Conservation (phyloP, 35 echinoderm and acorn worm genomes). For the Ptychodera flava region DNA sequence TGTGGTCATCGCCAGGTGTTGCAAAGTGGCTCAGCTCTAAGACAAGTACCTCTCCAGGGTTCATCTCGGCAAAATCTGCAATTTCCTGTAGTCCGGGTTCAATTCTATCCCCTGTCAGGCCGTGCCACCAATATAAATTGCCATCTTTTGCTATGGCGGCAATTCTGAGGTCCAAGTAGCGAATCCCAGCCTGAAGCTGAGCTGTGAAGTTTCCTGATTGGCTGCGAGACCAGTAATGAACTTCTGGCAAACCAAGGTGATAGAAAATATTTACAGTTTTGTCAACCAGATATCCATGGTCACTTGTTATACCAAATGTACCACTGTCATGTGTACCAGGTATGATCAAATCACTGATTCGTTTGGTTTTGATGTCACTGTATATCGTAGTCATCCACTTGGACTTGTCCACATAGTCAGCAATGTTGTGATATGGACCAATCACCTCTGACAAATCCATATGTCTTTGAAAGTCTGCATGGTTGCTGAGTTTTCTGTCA, state of each 20-base stretch:
- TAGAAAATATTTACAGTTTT: not conserved
- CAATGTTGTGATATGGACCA: too few species aligned
- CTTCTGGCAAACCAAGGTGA: not conserved
- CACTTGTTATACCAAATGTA: not conserved
- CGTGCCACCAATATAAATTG: not conserved
- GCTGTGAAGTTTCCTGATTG: not conserved
- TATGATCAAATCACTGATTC: not conserved
- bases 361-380: not conserved
- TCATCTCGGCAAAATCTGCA: not conserved
- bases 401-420: too few species aligned
- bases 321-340: not conserved
- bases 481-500: too few species aligned
- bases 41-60: not conserved
- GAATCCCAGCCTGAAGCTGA: not conserved
- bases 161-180: not conserved
- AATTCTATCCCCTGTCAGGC: not conserved
- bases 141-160: not conserved
- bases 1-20: not conserved
- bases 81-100: not conserved
- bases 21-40: not conserved
- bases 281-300: not conserved
- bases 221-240: not conserved
- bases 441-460: too few species aligned
- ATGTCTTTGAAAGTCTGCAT: too few species aligned
- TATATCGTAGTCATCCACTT: not conserved